These are phyloP conservation scores for Eospalax fontanierii DNA, from an alignment of 2,797 vertebrate genomes.

Conservation along the genomic window DNA sequence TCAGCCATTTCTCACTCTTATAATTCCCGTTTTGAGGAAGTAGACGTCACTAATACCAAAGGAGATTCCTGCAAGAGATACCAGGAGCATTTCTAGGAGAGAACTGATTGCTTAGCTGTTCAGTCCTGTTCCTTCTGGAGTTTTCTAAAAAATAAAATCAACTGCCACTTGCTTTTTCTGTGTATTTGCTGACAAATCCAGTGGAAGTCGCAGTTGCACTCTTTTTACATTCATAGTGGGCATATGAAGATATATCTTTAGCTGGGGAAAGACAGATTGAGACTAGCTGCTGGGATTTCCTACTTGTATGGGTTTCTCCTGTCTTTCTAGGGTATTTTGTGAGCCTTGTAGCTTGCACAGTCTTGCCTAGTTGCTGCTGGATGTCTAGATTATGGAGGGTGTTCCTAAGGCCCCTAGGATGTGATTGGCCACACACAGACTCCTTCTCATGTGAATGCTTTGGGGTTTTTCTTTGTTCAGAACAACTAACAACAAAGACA, in stretches of 20 bases:
- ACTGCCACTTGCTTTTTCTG: constrained; percentile 79
- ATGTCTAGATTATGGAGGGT: constrained; percentile 5
- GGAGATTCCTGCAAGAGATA: no score
- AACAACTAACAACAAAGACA: not conserved
- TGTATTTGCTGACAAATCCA: constrained; percentile 86
- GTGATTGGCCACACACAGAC: not conserved
- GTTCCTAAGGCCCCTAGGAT: not conserved
- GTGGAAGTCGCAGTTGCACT: constrained; percentile 87
- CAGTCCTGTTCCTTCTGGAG: constrained; percentile 94
- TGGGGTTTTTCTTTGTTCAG: not conserved
- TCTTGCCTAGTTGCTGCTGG: constrained; percentile 66
- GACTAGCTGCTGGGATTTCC: constrained; percentile 61
- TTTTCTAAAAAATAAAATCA: constrained; percentile 77
- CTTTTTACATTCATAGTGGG: constrained; percentile 76
- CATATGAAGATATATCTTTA: constrained; percentile 74
- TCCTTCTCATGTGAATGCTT: not conserved
- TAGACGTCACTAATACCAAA: not conserved
- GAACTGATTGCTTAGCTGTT: constrained; percentile 97
- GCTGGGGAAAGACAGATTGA: constrained; percentile 68
- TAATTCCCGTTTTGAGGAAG: not conserved
- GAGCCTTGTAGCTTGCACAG: constrained; percentile 63
- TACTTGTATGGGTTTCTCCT: not conserved
- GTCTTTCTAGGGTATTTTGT: constrained; percentile 65
- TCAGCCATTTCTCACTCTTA: not conserved
- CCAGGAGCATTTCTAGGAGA: not conserved